A percentile compares a stretch with the other conserved stretches of the same genome.
These are phyloP conservation scores for Seriola aureovittata DNA, from an alignment of 2,113 vertebrate genomes.

Conservation along the genomic window DNA sequence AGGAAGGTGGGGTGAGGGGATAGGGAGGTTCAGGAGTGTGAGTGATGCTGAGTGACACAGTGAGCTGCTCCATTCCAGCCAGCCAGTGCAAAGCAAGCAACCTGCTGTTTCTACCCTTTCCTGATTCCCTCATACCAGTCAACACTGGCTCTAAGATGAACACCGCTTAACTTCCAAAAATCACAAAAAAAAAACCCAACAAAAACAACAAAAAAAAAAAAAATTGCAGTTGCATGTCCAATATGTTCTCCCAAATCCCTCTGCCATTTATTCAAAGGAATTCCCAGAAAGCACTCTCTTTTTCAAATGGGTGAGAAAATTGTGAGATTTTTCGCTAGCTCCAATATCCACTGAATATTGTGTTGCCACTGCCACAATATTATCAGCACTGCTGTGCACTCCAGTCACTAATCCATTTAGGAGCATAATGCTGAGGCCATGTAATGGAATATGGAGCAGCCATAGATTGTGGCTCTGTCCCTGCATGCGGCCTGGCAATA, in stretches of 20 bases:
- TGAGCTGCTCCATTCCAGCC: constrained; percentile 81
- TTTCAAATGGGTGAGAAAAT: constrained; percentile 32
- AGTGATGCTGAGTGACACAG: constrained; percentile 79
- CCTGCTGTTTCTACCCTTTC: constrained; percentile 57
- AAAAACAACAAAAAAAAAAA: not conserved
- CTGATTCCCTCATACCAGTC: constrained; percentile 19
- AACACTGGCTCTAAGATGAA: constrained; percentile 32
- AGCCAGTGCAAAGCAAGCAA: constrained; percentile 86
- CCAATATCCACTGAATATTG: constrained; percentile 50
- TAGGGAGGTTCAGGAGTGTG: constrained; percentile 74
- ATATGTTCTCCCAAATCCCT: constrained; percentile 5
- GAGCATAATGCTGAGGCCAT: constrained; percentile 70
- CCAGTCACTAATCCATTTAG: constrained; percentile 78
- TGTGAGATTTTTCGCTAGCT: constrained; percentile 2
- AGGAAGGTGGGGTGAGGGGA: constrained; percentile 30
- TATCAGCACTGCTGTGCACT: constrained; percentile 67
- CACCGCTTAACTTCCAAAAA: constrained; percentile 7
- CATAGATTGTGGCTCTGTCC: constrained; percentile 59
- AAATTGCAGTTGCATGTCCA: constrained; percentile 1
- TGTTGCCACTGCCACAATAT: constrained; percentile 59
- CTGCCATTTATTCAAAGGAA: constrained; percentile 13
- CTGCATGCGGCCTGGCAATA: constrained; percentile 30
- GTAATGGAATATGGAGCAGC: constrained; percentile 73
- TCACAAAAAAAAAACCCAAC: not conserved
- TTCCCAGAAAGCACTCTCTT: constrained; percentile 12